Conservation (phyloP, 2,888 invertebrate species). For the Frankliniella intonsa region DNA sequence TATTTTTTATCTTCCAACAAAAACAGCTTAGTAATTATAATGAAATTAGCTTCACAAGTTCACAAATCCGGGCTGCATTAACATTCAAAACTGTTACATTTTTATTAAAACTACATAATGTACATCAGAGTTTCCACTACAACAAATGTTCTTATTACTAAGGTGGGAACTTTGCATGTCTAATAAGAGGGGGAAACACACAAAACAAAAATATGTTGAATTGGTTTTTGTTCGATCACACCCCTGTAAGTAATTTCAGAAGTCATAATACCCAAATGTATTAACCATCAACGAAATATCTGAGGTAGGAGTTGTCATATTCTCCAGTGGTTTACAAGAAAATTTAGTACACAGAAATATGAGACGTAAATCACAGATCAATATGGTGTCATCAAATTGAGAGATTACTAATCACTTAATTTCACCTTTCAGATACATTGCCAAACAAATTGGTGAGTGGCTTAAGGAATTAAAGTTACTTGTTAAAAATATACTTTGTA, state of each 20-base stretch:
- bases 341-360: not conserved
- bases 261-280: not conserved
- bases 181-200: not conserved
- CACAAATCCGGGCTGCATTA: not conserved
- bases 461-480: not conserved
- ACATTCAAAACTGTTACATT: conserved; percentile 6
- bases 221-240: not conserved
- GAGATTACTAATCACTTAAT: conserved; percentile 8
- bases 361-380: conserved; percentile 20
- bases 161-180: conserved; percentile 22
- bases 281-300: not conserved
- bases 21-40: not conserved
- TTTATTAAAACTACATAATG: conserved; percentile 1
- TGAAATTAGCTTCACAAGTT: not conserved
- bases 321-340: not conserved
- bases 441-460: not conserved
- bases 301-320: not conserved
- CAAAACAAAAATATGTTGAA: not conserved
- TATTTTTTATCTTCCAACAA: not conserved
- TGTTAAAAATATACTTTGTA: conserved; percentile 14
- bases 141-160: conserved; percentile 14
- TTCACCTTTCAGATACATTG: conserved; percentile 1
- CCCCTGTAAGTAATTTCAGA: not conserved
- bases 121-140: conserved; percentile 18
- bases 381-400: conserved; percentile 5